Evolutionary conservation across 1,140 invertebrate species (phyloP).

Genomic region (Sinonovacula constricta): DNA sequence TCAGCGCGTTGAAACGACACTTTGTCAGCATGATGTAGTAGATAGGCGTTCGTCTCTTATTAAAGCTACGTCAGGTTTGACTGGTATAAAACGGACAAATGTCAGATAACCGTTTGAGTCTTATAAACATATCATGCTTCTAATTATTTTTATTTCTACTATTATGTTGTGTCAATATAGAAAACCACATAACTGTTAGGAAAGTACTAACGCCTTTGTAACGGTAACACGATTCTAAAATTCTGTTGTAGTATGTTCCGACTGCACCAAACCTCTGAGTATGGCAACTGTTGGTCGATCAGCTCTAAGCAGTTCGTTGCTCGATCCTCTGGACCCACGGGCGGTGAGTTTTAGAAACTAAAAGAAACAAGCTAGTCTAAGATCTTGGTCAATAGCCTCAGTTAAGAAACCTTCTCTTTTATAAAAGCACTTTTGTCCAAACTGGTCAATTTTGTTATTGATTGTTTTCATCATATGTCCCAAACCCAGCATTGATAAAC

Average conservation of each 20-base stretch:
- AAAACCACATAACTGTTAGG: no score
- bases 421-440: no score
- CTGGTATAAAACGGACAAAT: background rate
- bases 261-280: conserved; percentile 41
- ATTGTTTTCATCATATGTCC: no score
- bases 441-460: no score
- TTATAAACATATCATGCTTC: background rate
- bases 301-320: background rate
- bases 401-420: no score
- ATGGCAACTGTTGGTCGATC: conserved; percentile 49
- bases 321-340: conserved; percentile 3
- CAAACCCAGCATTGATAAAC: no score
- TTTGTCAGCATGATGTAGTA: background rate
- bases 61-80: no score
- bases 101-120: background rate
- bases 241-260: conserved; percentile 25
- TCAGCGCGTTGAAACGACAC: background rate
- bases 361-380: no score
- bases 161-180: no score
- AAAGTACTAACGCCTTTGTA: background rate
- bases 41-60: no score
- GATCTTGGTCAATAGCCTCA: no score
- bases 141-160: background rate
- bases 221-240: background rate
- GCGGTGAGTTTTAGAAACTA: conserved; percentile 22